Evolutionary conservation across 2,113 vertebrate genomes (phyloP), one percentile per base, ranked within the genome.

Genomic region (Hemichromis elongatus): DNA sequence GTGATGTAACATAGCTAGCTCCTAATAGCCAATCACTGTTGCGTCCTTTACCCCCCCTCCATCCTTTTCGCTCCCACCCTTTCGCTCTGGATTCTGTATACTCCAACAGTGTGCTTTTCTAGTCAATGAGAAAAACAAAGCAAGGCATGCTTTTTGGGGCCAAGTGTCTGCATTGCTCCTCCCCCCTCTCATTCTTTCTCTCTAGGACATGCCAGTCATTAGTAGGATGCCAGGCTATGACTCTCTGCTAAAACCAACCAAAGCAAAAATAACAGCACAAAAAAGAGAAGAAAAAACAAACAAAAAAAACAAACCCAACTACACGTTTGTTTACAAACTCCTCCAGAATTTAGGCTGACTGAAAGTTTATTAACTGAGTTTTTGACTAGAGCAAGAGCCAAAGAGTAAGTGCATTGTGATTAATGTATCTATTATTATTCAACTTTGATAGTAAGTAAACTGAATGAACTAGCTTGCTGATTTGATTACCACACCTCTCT

Each of bases 1-100:
- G 82, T 94, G 93, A 94, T 93, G 95, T 95, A 93, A 96, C 93
- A 90, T 75, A 93, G 93, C 87, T 89, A 92, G 94, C 87, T 92
- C 80, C 80, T 83, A 80, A 89, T 89, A 84, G 42, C 92, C 94
- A 92, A 93, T 93, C 84, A 86, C 81, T 81, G 88, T 33, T 18
- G 54, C 16, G 83, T 79, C 37, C 86, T 55, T 83, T 54, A 50
- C 78, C 4, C 77, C 70, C 80, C 88, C 83, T 21, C 87, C 73
- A 16, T 19, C 55, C 35, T 75, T 59, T 75, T 90, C 28, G 85
- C 80, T 86, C 57, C 63, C 80, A 73, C 77, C 37, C 78, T n/a
- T n/a, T n/a, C 63, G 28, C 77, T 79, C 82, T 80, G 84, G 84
- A 59, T 85, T 83, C 80, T 61, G 50, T 92, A 86, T 84, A 90